Base-by-base conservation (phyloP, 2,797 vertebrate species). In the Hydrolagus colliei region DNA sequence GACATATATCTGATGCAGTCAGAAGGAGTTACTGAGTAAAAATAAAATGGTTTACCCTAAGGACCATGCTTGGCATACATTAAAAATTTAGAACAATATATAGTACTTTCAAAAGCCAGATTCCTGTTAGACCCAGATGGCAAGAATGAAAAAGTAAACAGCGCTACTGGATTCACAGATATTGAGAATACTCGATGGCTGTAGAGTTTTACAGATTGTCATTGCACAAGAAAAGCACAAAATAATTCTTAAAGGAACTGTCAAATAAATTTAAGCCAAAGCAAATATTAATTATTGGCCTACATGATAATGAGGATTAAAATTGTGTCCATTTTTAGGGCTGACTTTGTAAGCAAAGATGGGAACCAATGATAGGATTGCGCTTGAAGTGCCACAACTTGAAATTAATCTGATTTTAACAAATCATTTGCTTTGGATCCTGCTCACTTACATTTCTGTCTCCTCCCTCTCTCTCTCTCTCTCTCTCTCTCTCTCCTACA, bases 231-330 rank as follows among this genome's bases (percentile, higher is more conserved):
- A 20, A 18, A 84, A 84, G n/a, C 32, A 35, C 52, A 35, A 77
- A 84, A 68, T 84, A 32, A 65, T 71, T 22, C 65, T 18, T n/a
- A 52, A 14, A 68, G 71, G 41, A 82, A 82, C 68, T 82, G 8
- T 82, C 79, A 82, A 71, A 32, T 67, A 84, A 41, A 35, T 67
- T 84, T 84, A 68, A 84, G 79, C 79, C 79, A 71, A 84, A 65
- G 32, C 79, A 84, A 84, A 84, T 84, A 71, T 68, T 84, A 84
- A 84, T 68, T 84, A 52, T 63, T n/a, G 78, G 27, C 63, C 32
- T 63, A 82, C 67, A 82, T 82, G 78, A 13, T 68, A 82, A 68
- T 18, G 78, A 82, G 22, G 27, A 82, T 82, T 68, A 84, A 84
- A 84, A 84, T 52, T 41, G 41, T 71, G 79, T 84, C 65, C 65